A percentile compares a stretch with the other conserved stretches of the same genome.
Conservation (phyloP, 1,140 invertebrate genomes). For the Palaemon carinicauda region DNA sequence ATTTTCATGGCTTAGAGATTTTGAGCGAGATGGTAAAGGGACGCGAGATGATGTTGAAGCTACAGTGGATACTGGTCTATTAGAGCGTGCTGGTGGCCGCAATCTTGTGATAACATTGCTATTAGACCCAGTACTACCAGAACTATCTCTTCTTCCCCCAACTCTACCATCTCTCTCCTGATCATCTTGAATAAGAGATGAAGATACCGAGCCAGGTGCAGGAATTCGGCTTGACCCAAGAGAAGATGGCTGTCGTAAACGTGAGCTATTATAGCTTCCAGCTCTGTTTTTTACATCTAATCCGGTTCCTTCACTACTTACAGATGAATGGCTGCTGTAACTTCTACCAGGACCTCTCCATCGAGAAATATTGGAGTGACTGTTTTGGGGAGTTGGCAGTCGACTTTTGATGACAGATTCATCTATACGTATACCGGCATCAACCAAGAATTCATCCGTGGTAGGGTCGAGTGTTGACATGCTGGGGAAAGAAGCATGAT, state of each 20-base stretch:
- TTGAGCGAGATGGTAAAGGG: conserved; percentile 33
- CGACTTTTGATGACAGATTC: conserved; percentile 50
- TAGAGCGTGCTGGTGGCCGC: conserved; percentile 30
- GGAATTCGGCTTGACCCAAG: conserved; percentile 30
- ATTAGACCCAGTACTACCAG: neutral
- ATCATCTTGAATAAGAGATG: neutral
- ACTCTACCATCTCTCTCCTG: neutral
- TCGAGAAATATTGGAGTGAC: neutral
- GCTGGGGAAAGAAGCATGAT: conserved; percentile 59
- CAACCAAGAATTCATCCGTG: conserved; percentile 67
- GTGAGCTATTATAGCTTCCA: conserved; percentile 8
- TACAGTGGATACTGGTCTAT: conserved; percentile 42
- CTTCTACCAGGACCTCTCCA: conserved; percentile 25
- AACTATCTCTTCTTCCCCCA: neutral
- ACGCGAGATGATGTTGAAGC: conserved; percentile 24
- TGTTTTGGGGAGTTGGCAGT: conserved; percentile 40
- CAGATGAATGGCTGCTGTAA: neutral
- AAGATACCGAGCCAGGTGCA: conserved; percentile 20
- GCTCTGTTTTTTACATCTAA: conserved; percentile 12
- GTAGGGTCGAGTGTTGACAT: conserved; percentile 61
- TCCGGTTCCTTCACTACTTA: neutral
- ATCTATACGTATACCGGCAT: conserved; percentile 67
- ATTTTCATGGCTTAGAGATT: conserved; percentile 50
- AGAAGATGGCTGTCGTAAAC: conserved; percentile 20
- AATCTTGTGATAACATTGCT: conserved; percentile 17